Percentiles rank a stretch among this genome's conserved stretches.
phyloP scores from a whole-genome alignment of 2,888 invertebrate genomes.

The Drosophila phalerata region DNA sequence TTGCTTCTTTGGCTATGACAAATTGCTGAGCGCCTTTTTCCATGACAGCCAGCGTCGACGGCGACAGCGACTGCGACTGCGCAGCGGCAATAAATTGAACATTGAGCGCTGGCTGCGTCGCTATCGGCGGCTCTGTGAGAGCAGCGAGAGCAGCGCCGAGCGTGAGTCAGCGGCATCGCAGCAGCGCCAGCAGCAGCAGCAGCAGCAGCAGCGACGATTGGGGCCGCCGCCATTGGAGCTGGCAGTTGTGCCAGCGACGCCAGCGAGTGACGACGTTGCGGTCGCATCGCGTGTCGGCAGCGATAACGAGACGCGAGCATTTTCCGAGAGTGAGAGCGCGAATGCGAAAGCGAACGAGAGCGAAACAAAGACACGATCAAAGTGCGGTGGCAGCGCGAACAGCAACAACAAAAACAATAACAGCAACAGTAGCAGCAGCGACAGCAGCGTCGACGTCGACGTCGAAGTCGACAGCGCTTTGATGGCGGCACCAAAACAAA shows the following conservation, averaged over 20 bases:
- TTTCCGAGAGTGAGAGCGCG: constrained; percentile 11
- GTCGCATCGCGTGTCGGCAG: constrained; percentile 45
- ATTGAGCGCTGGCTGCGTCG: constrained; percentile 49
- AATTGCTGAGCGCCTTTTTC: constrained; percentile 56
- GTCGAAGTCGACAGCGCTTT: constrained; percentile 41
- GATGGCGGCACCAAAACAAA: constrained; percentile 59
- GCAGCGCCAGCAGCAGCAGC: not conserved
- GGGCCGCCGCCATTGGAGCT: constrained; percentile 46
- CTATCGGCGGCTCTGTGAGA: constrained; percentile 38
- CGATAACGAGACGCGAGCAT: constrained; percentile 25
- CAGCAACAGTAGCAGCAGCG: constrained; percentile 10
- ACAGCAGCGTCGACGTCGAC: constrained; percentile 12
- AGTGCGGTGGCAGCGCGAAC: constrained; percentile 18
- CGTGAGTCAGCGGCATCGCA: constrained; percentile 37
- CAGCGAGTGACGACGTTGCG: constrained; percentile 68
- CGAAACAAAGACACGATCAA: constrained; percentile 41
- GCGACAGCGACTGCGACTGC: constrained; percentile 47
- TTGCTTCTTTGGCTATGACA: constrained; percentile 59
- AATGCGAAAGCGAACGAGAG: constrained; percentile 10
- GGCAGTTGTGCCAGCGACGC: constrained; percentile 63
- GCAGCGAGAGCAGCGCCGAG: constrained; percentile 16
- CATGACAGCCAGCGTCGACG: constrained; percentile 38
- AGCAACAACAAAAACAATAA: no score
- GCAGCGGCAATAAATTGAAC: constrained; percentile 21
- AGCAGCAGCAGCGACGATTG: constrained; percentile 34